Base-by-base conservation (phyloP, 2,797 vertebrate species). In the Phalloptychus januarius region DNA sequence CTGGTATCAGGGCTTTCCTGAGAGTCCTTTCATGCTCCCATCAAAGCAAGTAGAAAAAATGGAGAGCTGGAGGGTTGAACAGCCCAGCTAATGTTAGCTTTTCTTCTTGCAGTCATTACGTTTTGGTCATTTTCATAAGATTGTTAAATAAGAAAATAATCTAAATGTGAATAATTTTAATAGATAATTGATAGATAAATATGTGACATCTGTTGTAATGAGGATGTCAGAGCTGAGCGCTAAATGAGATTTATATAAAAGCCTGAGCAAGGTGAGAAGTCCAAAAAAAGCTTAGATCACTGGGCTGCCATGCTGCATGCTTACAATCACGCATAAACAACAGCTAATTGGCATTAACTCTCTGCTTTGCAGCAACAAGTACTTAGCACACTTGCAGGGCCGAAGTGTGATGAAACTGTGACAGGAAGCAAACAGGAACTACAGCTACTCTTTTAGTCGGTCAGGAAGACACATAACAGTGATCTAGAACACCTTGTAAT, bases 201-300 rank as follows among this genome's bases (percentile, higher is more conserved):
- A 50, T 79, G 40, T 83, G 75, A 18, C 82, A 91, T 79, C 78
- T 86, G 82, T 50, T 42, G 56, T 70, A 76, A 38, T 38, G 0
- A 79, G 72, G 79, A 72, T 79, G 72, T 84, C 76, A 76, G 46
- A 76, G 76, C 81, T 90, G 82, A 91, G 83, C 79, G 81, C 25
- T 84, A 93, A 93, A 94, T 88, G 70, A 83, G 91, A 95, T 92
- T 92, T 84, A 75, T 78, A 78, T 12, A 77, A 80, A 72, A 74
- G 71, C 82, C 50, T 3, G 48, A 67, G 63, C 79, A 77, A 83
- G 87, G 86, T 85, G 83, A 92, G 82, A 83, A 74, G 79, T 79
- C 74, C 70, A 71, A 81, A 78, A 74, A 82, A 85, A 88, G 84
- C 83, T 83, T 72, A 80, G 81, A 88, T 88, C 76, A 80, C 80